Percentiles rank a stretch among this genome's conserved stretches.
Conservation (phyloP, 2,888 invertebrate species). For the Tenodera sinensis region DNA sequence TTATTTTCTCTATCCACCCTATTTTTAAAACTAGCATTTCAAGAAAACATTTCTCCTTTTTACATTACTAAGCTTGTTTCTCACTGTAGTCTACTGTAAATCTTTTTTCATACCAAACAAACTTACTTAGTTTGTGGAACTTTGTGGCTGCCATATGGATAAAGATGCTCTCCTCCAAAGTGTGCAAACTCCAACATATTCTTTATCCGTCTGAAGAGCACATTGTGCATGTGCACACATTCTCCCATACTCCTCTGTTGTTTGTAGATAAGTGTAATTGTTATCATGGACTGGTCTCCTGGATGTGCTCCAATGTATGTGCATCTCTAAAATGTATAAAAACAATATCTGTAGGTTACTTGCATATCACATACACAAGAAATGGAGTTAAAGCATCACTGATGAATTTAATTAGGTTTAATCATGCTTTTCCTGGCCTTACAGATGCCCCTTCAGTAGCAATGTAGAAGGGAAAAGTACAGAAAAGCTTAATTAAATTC, state of each 20-base stretch:
- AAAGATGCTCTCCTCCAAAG: constrained; percentile 75
- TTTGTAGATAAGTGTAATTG: constrained; percentile 47
- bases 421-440: too few species aligned
- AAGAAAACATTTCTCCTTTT: not conserved
- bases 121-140: constrained; percentile 52
- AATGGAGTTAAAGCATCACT: too few species aligned
- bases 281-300: constrained; percentile 40
- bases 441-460: too few species aligned
- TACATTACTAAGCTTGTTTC: too few species aligned
- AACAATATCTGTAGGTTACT: not conserved
- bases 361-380: too few species aligned
- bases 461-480: too few species aligned
- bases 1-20: too few species aligned
- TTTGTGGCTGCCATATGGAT: constrained; percentile 57
- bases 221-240: constrained; percentile 75
- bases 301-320: constrained; percentile 40
- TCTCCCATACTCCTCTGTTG: constrained; percentile 58
- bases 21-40: not conserved
- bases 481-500: too few species aligned
- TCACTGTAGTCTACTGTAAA: too few species aligned
- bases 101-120: not conserved
- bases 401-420: too few species aligned
- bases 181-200: constrained; percentile 65
- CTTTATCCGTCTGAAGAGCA: constrained; percentile 78
- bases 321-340: not conserved